Conservation (phyloP, 2,888 invertebrate species). For the Saturnia japonica region DNA sequence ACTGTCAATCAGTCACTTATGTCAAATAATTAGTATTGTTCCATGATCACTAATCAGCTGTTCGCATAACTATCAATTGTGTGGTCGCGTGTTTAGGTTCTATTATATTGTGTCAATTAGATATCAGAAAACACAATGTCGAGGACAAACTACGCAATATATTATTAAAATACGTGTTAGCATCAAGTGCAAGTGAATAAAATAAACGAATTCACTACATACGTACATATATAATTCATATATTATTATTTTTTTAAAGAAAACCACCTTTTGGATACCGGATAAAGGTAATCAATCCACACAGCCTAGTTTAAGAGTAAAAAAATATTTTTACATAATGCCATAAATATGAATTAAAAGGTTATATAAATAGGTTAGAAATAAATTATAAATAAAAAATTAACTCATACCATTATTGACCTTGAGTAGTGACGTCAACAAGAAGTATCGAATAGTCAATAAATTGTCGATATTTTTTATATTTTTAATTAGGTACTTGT, state of each 20-base stretch:
- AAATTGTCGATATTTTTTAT: not conserved
- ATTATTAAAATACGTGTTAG: constrained; percentile 19
- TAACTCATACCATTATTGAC: not conserved
- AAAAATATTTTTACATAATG: not conserved
- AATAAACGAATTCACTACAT: not conserved
- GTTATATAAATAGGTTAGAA: not conserved
- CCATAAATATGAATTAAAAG: not conserved
- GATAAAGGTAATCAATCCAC: constrained; percentile 7
- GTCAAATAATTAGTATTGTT: not conserved
- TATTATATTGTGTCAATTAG: constrained; percentile 12
- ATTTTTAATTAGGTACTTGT: not conserved
- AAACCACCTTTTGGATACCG: not conserved
- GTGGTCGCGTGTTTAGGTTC: constrained; percentile 17
- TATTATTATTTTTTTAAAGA: not conserved
- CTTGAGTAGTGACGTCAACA: not conserved
- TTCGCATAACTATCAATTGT: constrained; percentile 16
- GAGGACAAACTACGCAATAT: constrained; percentile 18
- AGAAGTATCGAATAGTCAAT: not conserved
- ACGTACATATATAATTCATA: no score
- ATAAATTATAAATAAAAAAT: not conserved
- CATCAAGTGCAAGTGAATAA: constrained; percentile 9
- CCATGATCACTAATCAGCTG: constrained; percentile 19
- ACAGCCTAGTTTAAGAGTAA: not conserved
- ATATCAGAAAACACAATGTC: constrained; percentile 17
- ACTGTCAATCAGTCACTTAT: not conserved